These are phyloP conservation scores for Enteromius radiatus DNA, from an alignment of 2,797 vertebrate species.

Conservation along the genomic window DNA sequence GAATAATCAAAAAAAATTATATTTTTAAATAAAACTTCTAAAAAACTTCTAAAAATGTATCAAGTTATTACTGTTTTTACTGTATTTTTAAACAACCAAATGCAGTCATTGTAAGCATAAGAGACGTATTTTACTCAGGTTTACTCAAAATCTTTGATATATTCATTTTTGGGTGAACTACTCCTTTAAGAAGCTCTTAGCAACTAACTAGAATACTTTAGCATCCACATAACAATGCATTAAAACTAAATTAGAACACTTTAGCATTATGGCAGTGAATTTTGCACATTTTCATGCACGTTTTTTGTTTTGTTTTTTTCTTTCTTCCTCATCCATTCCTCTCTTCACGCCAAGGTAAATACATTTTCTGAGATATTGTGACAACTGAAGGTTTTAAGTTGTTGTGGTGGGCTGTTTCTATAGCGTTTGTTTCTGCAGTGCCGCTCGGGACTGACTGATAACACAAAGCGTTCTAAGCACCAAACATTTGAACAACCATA, in stretches of 20 bases:
- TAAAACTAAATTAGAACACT: background rate
- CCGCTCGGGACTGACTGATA: slow-evolving; percentile 19
- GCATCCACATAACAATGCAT: background rate
- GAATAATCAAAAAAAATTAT: background rate
- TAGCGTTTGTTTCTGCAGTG: background rate
- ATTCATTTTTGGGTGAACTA: background rate
- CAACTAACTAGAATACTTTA: background rate
- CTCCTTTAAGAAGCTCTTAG: background rate
- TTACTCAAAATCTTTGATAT: background rate
- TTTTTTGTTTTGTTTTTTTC: background rate
- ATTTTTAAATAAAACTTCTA: background rate
- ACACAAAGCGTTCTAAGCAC: slow-evolving; percentile 35
- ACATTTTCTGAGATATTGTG: background rate
- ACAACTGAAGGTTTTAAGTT: background rate
- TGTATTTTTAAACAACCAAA: background rate
- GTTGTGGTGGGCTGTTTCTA: background rate
- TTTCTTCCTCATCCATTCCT: background rate
- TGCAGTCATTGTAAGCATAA: background rate
- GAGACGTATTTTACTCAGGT: background rate
- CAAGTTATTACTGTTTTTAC: background rate
- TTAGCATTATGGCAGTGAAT: background rate
- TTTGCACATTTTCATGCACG: background rate
- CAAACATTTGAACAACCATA: slow-evolving; percentile 17
- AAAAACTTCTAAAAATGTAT: too few species aligned
- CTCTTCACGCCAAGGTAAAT: too few species aligned